Conservation (phyloP, 1,140 invertebrate genomes). For the Cyclargus thomasi region DNA sequence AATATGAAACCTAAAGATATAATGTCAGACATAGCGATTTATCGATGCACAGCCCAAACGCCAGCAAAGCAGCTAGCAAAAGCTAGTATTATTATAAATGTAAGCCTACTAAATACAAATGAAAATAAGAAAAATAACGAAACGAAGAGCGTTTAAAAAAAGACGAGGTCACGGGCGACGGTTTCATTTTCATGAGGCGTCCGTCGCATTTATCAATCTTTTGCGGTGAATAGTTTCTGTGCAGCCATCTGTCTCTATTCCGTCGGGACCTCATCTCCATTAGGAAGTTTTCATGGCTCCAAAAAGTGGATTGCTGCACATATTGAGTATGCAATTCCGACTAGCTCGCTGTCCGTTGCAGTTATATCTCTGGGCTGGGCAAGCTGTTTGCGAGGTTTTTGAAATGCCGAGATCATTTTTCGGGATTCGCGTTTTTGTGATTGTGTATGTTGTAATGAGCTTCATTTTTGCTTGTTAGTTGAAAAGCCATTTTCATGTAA, state of each 20-base stretch:
- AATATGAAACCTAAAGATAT: too few relatives aligned
- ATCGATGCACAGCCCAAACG: too few relatives aligned
- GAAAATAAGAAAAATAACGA: too few relatives aligned
- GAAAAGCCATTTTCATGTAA: not conserved
- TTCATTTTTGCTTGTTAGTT: too few relatives aligned
- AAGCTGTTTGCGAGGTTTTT: not conserved
- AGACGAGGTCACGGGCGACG: too few relatives aligned
- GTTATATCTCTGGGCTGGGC: not conserved
- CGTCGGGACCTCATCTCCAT: not conserved
- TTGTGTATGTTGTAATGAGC: not conserved
- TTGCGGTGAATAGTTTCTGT: not conserved
- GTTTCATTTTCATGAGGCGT: not conserved
- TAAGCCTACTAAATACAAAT: too few relatives aligned
- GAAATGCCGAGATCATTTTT: not conserved
- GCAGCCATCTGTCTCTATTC: not conserved
- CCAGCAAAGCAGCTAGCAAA: too few relatives aligned
- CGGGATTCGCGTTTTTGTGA: not conserved
- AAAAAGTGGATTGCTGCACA: not conserved
- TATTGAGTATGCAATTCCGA: not conserved
- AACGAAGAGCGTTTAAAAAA: not conserved
- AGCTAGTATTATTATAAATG: too few relatives aligned
- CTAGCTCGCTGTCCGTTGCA: not conserved
- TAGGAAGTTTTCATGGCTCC: not conserved
- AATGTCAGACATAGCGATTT: too few relatives aligned
- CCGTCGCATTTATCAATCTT: conserved; percentile 1